Conservation (phyloP, 92 coral and sea anemone species). For the Porites lobata region DNA sequence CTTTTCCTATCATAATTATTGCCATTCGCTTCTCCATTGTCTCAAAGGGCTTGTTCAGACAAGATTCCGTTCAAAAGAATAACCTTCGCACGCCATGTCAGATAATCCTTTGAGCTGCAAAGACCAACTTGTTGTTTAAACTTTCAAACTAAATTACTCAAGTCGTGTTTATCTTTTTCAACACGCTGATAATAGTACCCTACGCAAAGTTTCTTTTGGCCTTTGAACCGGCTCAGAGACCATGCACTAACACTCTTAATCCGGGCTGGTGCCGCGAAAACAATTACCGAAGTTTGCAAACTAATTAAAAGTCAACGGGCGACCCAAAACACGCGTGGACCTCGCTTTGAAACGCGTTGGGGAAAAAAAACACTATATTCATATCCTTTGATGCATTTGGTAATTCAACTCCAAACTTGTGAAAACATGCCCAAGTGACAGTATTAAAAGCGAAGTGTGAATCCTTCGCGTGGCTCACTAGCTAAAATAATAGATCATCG, state of each 20-base stretch:
- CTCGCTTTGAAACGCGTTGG: not conserved
- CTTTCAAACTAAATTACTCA: slow-evolving; percentile 9
- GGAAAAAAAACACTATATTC: not conserved
- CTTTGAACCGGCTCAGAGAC: not conserved
- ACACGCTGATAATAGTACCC: slow-evolving; percentile 4
- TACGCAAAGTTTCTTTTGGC: not conserved
- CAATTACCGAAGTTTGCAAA: slow-evolving; percentile 7
- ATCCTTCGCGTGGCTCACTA: slow-evolving; percentile 42
- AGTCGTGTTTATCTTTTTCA: slow-evolving; percentile 17
- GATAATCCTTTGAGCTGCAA: slow-evolving; percentile 24
- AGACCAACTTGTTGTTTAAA: slow-evolving; percentile 33
- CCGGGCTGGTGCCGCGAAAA: not conserved
- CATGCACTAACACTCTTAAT: not conserved
- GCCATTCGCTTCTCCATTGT: slow-evolving; percentile 27
- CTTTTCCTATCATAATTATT: slow-evolving; percentile 32
- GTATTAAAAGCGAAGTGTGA: slow-evolving; percentile 34
- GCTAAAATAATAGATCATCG: slow-evolving; percentile 44
- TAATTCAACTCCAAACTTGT: not conserved
- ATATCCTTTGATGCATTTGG: not conserved
- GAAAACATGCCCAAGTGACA: not conserved
- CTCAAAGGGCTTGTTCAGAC: slow-evolving; percentile 52
- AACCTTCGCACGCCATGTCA: slow-evolving; percentile 42
- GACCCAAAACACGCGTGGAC: slow-evolving; percentile 11
- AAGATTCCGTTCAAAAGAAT: slow-evolving; percentile 37
- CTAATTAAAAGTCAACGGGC: slow-evolving; percentile 34